Conservation (phyloP, 2,113 vertebrate species). For the Canis aureus region DNA sequence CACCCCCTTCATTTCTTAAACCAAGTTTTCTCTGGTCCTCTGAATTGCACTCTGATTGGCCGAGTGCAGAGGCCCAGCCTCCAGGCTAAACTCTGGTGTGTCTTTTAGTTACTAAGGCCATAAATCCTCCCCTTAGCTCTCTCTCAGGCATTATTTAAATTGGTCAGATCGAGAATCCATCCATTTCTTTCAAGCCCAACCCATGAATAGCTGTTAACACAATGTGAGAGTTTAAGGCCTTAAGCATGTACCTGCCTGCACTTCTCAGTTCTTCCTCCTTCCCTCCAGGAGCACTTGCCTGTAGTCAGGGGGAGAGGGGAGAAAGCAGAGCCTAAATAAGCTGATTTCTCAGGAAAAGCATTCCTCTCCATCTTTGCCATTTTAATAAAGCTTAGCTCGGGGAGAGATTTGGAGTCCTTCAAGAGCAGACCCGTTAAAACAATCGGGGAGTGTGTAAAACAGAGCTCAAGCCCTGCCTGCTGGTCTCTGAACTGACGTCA, state of each 20-base stretch:
- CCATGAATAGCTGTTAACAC: conserved; percentile 83
- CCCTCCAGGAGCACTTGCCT: conserved; percentile 81
- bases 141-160: conserved; percentile 79
- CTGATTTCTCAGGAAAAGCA: conserved; percentile 82
- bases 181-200: conserved; percentile 81
- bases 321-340: conserved; percentile 66
- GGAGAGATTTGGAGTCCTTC: conserved; percentile 77
- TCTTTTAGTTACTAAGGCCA: conserved; percentile 66
- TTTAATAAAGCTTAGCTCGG: conserved; percentile 84
- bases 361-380: conserved; percentile 74
- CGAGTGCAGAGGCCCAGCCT: conserved; percentile 39
- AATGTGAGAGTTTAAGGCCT: conserved; percentile 81
- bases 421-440: conserved; percentile 76
- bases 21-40: conserved; percentile 42
- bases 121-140: conserved; percentile 73
- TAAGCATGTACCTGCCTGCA: conserved; percentile 83
- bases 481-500: conserved; percentile 65
- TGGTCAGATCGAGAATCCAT: conserved; percentile 79
- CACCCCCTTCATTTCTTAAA: background rate
- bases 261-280: conserved; percentile 82
- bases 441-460: conserved; percentile 81
- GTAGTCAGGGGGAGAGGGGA: conserved; percentile 29
- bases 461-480: conserved; percentile 63
- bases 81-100: conserved; percentile 60
- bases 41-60: background rate